These are phyloP conservation scores for Rhingia campestris DNA, from an alignment of 2,888 invertebrate genomes.

Conservation along the genomic window DNA sequence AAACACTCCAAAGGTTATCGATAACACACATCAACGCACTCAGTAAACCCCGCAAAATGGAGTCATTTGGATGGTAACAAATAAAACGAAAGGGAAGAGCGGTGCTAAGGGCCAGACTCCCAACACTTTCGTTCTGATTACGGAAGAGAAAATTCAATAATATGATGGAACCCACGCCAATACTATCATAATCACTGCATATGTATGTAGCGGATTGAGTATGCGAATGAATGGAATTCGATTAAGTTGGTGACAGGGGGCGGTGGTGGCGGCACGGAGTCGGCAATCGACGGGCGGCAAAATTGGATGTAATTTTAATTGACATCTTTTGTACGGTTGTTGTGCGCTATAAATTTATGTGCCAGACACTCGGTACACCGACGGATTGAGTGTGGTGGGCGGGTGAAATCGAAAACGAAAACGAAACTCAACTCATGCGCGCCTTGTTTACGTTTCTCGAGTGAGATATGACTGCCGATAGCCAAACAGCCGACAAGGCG, in stretches of 20 bases:
- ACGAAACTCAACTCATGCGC: slow-evolving; percentile 13
- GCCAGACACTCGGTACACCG: slow-evolving; percentile 9
- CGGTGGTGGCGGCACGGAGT: neutral
- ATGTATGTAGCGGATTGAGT: neutral
- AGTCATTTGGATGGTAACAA: slow-evolving; percentile 34
- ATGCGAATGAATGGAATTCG: no score
- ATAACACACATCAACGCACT: slow-evolving; percentile 46
- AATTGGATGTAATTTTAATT: slow-evolving; percentile 69
- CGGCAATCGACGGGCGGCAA: slow-evolving; percentile 1
- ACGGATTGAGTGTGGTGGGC: slow-evolving; percentile 23
- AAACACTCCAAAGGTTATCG: slow-evolving; percentile 67
- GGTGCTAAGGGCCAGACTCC: neutral
- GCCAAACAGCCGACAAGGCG: slow-evolving; percentile 13
- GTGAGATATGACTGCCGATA: slow-evolving; percentile 11
- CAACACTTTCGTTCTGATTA: slow-evolving; percentile 37
- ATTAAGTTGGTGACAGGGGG: no score
- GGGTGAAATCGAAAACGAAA: slow-evolving; percentile 44
- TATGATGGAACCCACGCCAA: neutral
- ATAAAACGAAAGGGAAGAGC: neutral
- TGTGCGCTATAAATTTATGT: slow-evolving; percentile 56
- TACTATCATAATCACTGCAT: neutral
- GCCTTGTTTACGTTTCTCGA: slow-evolving; percentile 12
- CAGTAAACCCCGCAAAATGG: slow-evolving; percentile 39
- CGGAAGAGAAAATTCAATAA: slow-evolving; percentile 26
- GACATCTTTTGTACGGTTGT: slow-evolving; percentile 58